A percentile compares a stretch with the other conserved stretches of the same genome.
phyloP scores from a whole-genome alignment of 2,888 invertebrate genomes.

The Osmoderma eremita region DNA sequence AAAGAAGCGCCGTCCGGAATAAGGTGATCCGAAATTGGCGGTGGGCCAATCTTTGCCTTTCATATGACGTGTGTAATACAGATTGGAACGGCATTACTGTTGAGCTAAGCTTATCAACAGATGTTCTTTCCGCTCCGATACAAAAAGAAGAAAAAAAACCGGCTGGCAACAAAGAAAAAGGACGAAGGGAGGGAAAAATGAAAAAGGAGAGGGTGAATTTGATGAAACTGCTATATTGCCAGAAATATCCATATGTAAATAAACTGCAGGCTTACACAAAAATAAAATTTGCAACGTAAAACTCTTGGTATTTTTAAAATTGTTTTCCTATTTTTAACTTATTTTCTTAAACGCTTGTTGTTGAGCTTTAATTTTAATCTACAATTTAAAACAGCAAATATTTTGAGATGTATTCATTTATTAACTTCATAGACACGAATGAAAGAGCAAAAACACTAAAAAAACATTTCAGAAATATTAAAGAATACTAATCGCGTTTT shows the following conservation, averaged over 20 bases:
- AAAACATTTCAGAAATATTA: too few relatives aligned
- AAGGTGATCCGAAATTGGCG: constrained; percentile 51
- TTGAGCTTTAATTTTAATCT: constrained; percentile 12
- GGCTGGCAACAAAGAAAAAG: constrained; percentile 33
- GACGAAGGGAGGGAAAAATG: constrained; percentile 48
- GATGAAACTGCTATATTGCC: constrained; percentile 51
- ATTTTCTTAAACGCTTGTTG: constrained; percentile 14
- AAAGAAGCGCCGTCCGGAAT: constrained; percentile 16
- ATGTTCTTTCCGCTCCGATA: constrained; percentile 37
- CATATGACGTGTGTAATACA: constrained; percentile 52
- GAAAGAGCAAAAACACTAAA: too few relatives aligned
- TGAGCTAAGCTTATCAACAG: constrained; percentile 42
- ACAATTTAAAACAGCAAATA: too few relatives aligned
- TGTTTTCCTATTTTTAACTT: too few relatives aligned
- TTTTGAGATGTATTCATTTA: constrained; percentile 5
- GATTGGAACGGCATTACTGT: constrained; percentile 50
- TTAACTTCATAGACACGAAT: too few relatives aligned
- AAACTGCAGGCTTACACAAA: constrained; percentile 27
- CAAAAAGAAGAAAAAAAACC: too few relatives aligned
- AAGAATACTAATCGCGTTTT: too few relatives aligned
- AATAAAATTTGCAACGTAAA: constrained; percentile 28
- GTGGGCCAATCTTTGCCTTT: constrained; percentile 54
- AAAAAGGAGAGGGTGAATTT: constrained; percentile 44
- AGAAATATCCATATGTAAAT: constrained; percentile 43
- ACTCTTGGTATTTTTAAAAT: too few relatives aligned